These are phyloP conservation scores for Azorinus chamasolen DNA, from an alignment of 2,888 invertebrate genomes.

Conservation along the genomic window DNA sequence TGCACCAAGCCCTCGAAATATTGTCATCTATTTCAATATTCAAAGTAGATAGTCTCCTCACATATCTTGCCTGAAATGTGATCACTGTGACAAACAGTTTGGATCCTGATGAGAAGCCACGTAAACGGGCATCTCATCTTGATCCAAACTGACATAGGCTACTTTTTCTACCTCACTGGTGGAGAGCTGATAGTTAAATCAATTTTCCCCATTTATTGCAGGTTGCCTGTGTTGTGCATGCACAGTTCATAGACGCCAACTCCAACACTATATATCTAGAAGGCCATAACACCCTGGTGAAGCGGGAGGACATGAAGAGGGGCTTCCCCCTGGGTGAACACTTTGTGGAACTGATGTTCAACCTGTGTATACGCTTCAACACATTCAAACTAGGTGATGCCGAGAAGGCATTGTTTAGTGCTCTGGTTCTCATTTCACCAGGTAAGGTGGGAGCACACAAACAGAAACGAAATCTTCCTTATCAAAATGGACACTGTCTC, in stretches of 20 bases:
- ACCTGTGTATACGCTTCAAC: constrained; percentile 84
- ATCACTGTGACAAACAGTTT: no score
- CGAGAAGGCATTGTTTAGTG: constrained; percentile 85
- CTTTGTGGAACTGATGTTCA: constrained; percentile 85
- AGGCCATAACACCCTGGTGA: constrained; percentile 78
- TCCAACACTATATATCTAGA: constrained; percentile 83
- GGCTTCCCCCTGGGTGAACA: constrained; percentile 84
- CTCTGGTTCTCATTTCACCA: constrained; percentile 85
- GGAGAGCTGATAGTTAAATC: no score
- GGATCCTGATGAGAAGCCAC: no score
- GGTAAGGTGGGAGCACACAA: constrained; percentile 66
- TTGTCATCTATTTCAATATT: no score
- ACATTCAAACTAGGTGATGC: constrained; percentile 82
- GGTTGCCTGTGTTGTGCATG: constrained; percentile 86
- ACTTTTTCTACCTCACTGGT: no score
- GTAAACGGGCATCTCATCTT: no score
- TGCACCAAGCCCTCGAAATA: no score
- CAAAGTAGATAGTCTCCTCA: no score
- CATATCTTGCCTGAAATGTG: no score
- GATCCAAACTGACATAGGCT: no score
- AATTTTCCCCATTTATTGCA: constrained; percentile 59
- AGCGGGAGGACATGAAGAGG: constrained; percentile 83
- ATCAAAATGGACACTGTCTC: no score
- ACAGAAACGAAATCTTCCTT: no score
- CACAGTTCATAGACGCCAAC: constrained; percentile 84